These are phyloP conservation scores for Tetramorium simillimum DNA, from an alignment of 1,140 invertebrate genomes.

Conservation along the genomic window DNA sequence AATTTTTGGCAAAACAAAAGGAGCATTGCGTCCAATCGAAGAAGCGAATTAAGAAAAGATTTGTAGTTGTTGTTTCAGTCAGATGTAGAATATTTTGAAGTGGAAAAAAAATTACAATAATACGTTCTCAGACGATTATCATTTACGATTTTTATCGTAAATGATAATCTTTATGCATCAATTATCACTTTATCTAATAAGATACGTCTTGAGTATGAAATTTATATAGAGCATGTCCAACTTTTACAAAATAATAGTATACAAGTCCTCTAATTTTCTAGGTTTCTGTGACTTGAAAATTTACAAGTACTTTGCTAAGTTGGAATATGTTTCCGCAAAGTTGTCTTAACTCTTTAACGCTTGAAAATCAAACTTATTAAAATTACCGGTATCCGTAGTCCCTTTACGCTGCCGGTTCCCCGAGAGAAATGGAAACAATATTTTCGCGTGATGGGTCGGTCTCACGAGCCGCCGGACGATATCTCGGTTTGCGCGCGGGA, in stretches of 20 bases:
- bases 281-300: not conserved
- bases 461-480: not conserved
- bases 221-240: not conserved
- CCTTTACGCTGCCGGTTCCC: not conserved
- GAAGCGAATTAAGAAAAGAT: not conserved
- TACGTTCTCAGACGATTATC: not conserved
- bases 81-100: not conserved
- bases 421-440: slow-evolving; percentile 18
- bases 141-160: not conserved
- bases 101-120: not conserved
- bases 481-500: slow-evolving; percentile 28
- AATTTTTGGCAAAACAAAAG: not conserved
- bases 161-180: not conserved
- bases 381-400: not conserved
- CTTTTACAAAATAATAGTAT: not conserved
- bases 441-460: not conserved
- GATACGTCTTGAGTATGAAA: not conserved
- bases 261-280: not conserved
- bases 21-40: too few species aligned
- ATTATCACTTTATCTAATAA: not conserved
- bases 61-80: not conserved
- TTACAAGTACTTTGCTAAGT: not conserved
- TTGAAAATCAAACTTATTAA: not conserved
- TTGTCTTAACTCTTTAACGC: not conserved
- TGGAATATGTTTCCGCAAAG: not conserved